Evolutionary conservation across 2,113 vertebrate genomes (phyloP).

Genomic region (Oxyruncus cristatus): DNA sequence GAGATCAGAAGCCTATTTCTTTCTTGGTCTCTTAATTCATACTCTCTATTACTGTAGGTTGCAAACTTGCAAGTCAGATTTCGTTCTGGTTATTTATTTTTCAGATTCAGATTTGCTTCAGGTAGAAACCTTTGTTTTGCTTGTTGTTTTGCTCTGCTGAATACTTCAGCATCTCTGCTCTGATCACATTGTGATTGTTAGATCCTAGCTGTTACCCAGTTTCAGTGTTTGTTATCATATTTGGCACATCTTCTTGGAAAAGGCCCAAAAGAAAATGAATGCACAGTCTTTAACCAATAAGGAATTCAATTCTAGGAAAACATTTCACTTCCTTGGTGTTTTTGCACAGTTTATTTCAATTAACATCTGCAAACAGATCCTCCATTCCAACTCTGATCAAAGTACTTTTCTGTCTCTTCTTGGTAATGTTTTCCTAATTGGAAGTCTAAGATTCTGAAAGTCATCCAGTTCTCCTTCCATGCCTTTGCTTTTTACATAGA

Average conservation of each 20-base stretch:
- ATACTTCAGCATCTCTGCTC: neutral
- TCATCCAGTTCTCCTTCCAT: conserved; percentile 23
- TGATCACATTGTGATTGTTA: neutral
- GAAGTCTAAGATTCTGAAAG: conserved; percentile 6
- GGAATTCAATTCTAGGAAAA: conserved; percentile 36
- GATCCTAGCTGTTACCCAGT: neutral
- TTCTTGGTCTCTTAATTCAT: neutral
- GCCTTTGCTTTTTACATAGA: conserved; percentile 3
- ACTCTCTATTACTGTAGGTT: neutral
- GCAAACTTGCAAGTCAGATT: neutral
- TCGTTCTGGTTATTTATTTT: neutral
- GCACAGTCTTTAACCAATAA: neutral
- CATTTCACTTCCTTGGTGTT: neutral
- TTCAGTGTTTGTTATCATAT: neutral
- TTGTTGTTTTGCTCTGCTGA: neutral
- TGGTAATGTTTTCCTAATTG: conserved; percentile 26
- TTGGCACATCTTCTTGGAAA: conserved; percentile 39
- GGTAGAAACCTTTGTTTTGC: neutral
- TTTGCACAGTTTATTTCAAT: conserved; percentile 46
- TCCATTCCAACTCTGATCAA: neutral
- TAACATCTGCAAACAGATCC: conserved; percentile 25
- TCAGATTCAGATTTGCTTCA: neutral
- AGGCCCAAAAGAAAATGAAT: conserved; percentile 1
- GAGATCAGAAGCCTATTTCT: neutral
- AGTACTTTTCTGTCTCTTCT: conserved; percentile 15